Base-by-base conservation (phyloP, 2,113 vertebrate species). In the Hypocryptadius cinnamomeus region DNA sequence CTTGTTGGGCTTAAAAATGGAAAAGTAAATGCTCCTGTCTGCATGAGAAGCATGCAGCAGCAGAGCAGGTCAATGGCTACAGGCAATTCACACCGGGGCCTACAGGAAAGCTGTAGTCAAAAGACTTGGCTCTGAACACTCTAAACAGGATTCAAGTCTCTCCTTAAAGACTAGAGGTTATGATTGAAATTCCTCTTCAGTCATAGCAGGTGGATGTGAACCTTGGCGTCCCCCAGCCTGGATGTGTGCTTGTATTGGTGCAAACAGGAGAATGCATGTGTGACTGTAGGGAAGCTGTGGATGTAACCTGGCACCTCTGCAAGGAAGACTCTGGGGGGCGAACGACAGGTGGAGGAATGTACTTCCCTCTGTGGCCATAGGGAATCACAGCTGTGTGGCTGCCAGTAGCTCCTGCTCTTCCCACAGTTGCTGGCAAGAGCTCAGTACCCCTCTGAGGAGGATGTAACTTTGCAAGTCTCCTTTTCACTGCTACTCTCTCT, bases 251-350 rank as follows among this genome's bases (percentile, higher is more conserved):
- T 45, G 8, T 50, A 2, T 59, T 2, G 2, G 11, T 65, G 37
- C 53, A 56, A 45, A 53, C 28, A 65, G 61, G 53, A 82, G 16
- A 37, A 59, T 39, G 59, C 10, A 18, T 0, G 0, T 0, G 0
- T 70, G 51, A 25, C 42, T 1, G 0, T 33, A 56, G 69, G n/a
- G 47, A 84, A 56, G 20, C 60, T 56, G 3, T 1, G 8, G 39
- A 13, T 63, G 11, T 72, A 54, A 50, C 48, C 37, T 56, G 48
- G 37, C 37, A 56, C 9, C 28, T 89, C 65, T 79, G 21, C 22
- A 13, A 53, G 65, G 45, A 83, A 28, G 39, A 15, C 10, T 24
- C 59, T 33, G 8, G 23, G 8, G 16, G 2, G 3, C 47, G 39
- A 68, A 37, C 64, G 1, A 0, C 60, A 71, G 22, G 24, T 42